Evolutionary conservation across 2,888 invertebrate genomes (phyloP).

Genomic region (Adineta ricciae): DNA sequence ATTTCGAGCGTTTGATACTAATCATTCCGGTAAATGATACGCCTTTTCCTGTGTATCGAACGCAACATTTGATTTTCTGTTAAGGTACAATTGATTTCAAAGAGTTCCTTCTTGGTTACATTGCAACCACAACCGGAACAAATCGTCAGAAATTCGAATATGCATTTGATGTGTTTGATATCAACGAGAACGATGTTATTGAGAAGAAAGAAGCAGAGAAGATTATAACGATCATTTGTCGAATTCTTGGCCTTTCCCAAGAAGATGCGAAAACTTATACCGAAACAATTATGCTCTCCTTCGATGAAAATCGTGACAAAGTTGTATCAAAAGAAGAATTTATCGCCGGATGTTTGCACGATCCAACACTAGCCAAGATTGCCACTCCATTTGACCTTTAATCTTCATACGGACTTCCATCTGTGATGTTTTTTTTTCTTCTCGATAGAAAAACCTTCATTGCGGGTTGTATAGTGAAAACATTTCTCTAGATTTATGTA

Average conservation of each 20-base stretch:
- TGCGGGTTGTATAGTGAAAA: too few species aligned
- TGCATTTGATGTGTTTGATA: slow-evolving; percentile 10
- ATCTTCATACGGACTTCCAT: too few species aligned
- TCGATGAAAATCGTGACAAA: slow-evolving; percentile 31
- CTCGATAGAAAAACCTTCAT: too few species aligned
- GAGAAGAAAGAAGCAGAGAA: slow-evolving; percentile 10
- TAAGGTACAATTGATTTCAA: slow-evolving; percentile 27
- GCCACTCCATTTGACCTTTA: not conserved
- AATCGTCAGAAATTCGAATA: not conserved
- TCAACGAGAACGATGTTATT: not conserved
- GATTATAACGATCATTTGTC: not conserved
- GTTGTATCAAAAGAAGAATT: slow-evolving; percentile 26
- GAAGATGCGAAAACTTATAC: not conserved
- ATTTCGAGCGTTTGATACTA: slow-evolving; percentile 13
- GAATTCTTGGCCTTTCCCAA: not conserved
- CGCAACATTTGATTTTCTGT: not conserved
- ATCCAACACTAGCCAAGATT: not conserved
- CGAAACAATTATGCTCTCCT: not conserved
- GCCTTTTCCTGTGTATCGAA: not conserved
- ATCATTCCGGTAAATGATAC: not conserved
- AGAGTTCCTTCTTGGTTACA: slow-evolving; percentile 23
- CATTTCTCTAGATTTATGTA: not conserved
- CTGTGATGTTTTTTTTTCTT: too few species aligned
- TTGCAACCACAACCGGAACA: not conserved
- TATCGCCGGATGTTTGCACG: slow-evolving; percentile 20